Percentiles rank a stretch among this genome's conserved stretches.
Conservation (phyloP, 2,113 vertebrate genomes). For the Centropus unirufus region DNA sequence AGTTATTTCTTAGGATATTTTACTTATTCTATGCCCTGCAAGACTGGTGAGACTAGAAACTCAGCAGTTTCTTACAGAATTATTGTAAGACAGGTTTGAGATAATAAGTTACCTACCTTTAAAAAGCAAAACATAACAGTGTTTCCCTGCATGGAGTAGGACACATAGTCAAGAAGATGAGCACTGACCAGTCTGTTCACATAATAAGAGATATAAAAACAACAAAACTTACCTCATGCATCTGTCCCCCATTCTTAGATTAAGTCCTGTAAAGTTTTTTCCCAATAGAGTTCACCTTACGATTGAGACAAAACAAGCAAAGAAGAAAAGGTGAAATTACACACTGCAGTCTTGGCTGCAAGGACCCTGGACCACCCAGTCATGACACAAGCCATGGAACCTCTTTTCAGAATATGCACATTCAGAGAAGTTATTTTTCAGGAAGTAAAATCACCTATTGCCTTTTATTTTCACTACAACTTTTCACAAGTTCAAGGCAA, state of each 20-base stretch:
- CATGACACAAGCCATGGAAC: not conserved
- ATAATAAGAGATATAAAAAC: not conserved
- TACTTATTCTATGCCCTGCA: not conserved
- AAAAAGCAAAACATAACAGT: not conserved
- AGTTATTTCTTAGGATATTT: not conserved
- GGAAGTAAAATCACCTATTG: not conserved
- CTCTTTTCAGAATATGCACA: not conserved
- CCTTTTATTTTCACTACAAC: not conserved
- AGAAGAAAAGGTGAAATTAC: not conserved
- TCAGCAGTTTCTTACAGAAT: not conserved
- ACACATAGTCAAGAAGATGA: not conserved
- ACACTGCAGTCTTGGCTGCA: not conserved
- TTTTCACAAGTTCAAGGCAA: not conserved
- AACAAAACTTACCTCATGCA: not conserved
- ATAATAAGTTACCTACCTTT: not conserved
- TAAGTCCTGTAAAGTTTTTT: not conserved
- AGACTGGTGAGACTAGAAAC: not conserved
- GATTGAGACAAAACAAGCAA: not conserved
- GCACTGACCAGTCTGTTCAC: not conserved
- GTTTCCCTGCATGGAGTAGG: not conserved
- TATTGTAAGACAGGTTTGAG: not conserved
- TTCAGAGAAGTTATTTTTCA: not conserved
- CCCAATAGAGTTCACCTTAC: not conserved
- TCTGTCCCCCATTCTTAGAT: too few relatives aligned
- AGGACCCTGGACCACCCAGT: not conserved